Conservation (phyloP, 2,797 vertebrate genomes). For the Nyctalus aviator region DNA sequence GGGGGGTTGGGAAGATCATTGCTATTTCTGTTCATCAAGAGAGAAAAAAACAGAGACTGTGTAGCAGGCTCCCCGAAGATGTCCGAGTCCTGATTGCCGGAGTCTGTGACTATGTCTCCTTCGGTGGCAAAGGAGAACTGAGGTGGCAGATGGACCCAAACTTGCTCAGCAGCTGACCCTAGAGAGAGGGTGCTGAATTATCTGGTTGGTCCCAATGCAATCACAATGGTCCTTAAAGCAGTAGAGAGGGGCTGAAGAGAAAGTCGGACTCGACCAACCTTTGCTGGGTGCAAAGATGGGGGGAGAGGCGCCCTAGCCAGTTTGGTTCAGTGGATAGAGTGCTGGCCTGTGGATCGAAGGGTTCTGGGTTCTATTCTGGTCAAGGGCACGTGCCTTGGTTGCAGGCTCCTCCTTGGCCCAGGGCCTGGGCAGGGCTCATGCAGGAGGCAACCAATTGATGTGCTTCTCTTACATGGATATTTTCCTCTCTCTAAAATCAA, state of each 20-base stretch:
- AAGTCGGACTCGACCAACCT: neutral
- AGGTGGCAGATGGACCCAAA: neutral
- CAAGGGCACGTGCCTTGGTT: too few relatives aligned
- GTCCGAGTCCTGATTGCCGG: rapidly evolving
- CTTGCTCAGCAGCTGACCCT: neutral
- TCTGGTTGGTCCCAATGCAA: neutral
- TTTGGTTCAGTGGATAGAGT: neutral
- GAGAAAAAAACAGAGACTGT: neutral
- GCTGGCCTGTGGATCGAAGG: neutral
- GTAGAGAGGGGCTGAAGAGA: neutral
- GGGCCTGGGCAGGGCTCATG: too few relatives aligned
- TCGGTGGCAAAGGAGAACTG: rapidly evolving
- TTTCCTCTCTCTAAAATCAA: too few relatives aligned
- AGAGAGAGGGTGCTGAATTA: neutral
- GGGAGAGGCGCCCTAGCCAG: neutral
- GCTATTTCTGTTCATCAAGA: neutral
- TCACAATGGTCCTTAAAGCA: neutral
- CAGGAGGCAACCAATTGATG: too few relatives aligned
- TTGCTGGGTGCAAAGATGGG: neutral
- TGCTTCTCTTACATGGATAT: too few relatives aligned
- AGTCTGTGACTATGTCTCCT: neutral
- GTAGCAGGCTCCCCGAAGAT: neutral
- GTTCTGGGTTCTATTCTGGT: too few relatives aligned
- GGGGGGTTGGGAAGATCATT: neutral
- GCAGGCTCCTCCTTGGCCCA: too few relatives aligned